Conservation (phyloP, 2,888 invertebrate species). For the Lasioglossum calceatum region DNA sequence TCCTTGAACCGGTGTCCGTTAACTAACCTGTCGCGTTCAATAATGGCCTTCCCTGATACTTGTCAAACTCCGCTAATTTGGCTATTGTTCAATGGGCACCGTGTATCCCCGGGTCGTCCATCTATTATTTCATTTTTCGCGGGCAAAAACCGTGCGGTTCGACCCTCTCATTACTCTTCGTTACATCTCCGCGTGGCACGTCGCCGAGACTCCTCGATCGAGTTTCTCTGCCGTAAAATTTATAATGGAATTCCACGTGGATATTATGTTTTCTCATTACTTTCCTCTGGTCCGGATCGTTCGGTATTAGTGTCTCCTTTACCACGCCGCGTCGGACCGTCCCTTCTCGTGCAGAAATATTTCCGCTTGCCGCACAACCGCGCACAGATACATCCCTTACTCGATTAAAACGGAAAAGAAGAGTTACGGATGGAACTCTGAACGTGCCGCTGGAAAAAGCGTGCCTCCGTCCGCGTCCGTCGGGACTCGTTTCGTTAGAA, state of each 20-base stretch:
- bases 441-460: neutral
- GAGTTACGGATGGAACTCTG: constrained; percentile 11
- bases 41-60: constrained; percentile 55
- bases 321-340: neutral
- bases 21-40: constrained; percentile 29
- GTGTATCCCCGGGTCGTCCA: neutral
- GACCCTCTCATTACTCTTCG: constrained; percentile 33
- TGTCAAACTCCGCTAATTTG: constrained; percentile 37
- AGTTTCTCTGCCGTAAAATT: constrained; percentile 41
- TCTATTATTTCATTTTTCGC: constrained; percentile 46
- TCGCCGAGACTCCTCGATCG: constrained; percentile 29
- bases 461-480: neutral
- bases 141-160: neutral
- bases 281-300: neutral
- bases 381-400: constrained; percentile 34
- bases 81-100: constrained; percentile 44
- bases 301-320: constrained; percentile 36
- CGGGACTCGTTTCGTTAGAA: neutral
- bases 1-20: constrained; percentile 34
- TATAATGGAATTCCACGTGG: constrained; percentile 29
- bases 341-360: neutral
- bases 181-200: constrained; percentile 9
- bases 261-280: constrained; percentile 59
- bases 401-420: constrained; percentile 8
- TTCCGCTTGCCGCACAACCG: neutral